Conservation (phyloP, 64 coral and sea anemone species). For the Pocillopora damicornis region DNA sequence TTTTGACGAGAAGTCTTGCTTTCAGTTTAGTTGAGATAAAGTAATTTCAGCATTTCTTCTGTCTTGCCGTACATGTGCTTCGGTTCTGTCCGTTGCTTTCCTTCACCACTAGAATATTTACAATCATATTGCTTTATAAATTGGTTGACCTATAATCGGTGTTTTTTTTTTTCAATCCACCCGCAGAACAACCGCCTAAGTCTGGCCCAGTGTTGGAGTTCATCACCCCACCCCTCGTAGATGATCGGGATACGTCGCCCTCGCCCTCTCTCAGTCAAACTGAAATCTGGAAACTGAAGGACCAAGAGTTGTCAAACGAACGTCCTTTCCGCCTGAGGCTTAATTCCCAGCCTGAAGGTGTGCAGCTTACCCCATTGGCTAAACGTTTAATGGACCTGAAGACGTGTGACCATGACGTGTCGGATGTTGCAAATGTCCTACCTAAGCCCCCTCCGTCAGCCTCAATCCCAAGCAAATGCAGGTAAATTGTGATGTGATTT, state of each 20-base stretch:
- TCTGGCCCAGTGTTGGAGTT: slow-evolving; percentile 53
- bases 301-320: slow-evolving; percentile 59
- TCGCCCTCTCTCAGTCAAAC: background rate
- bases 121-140: too few species aligned
- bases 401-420: slow-evolving; percentile 61
- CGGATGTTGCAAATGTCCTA: slow-evolving; percentile 64
- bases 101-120: too few species aligned
- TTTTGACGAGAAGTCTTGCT: background rate
- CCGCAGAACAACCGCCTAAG: slow-evolving; percentile 21
- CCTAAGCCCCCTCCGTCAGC: slow-evolving; percentile 58
- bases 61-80: too few species aligned
- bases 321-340: slow-evolving; percentile 66
- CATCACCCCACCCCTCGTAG: slow-evolving; percentile 23
- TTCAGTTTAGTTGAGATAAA: too few species aligned
- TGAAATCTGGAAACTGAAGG: slow-evolving; percentile 34
- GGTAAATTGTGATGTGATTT: slow-evolving; percentile 18
- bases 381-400: slow-evolving; percentile 52
- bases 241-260: background rate
- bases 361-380: slow-evolving; percentile 22
- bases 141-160: background rate
- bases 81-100: too few species aligned
- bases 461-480: slow-evolving; percentile 86
- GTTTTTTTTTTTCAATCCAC: background rate
- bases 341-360: slow-evolving; percentile 30
- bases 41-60: too few species aligned